Percentiles rank a stretch among this genome's conserved stretches.
phyloP scores from a whole-genome alignment of 2,888 invertebrate species.

The Xestobium rufovillosum region DNA sequence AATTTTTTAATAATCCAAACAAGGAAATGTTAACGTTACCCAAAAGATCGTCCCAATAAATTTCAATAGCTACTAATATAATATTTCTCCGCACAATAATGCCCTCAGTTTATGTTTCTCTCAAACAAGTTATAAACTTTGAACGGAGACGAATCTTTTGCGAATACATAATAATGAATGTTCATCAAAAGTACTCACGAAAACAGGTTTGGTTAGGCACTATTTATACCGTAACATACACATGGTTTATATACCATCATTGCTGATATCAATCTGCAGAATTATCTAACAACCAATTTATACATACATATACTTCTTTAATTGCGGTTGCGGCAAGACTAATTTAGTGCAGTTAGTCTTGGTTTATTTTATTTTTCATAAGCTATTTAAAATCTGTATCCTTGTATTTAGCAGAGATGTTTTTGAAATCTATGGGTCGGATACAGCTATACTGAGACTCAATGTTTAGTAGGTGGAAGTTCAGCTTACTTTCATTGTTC shows the following conservation, averaged over 20 bases:
- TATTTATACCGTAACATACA: conserved; percentile 34
- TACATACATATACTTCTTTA: conserved; percentile 19
- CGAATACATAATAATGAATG: conserved; percentile 10
- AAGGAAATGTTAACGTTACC: conserved; percentile 1
- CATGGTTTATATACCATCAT: conserved; percentile 21
- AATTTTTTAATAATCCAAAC: neutral
- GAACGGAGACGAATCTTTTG: conserved; percentile 22
- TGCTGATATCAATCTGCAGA: conserved; percentile 22
- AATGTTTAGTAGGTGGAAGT: too few relatives aligned
- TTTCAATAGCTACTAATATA: conserved; percentile 17
- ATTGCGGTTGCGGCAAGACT: conserved; percentile 19
- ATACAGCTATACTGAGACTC: too few relatives aligned
- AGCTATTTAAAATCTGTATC: conserved; percentile 10
- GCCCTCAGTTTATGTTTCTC: conserved; percentile 22
- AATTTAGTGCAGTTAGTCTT: conserved; percentile 11
- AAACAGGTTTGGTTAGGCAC: conserved; percentile 35
- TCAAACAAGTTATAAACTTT: conserved; percentile 24
- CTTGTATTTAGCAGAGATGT: conserved; percentile 8
- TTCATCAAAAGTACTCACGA: conserved; percentile 21
- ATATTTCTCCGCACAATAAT: conserved; percentile 24
- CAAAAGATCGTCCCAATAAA: conserved; percentile 22
- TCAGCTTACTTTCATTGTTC: too few relatives aligned
- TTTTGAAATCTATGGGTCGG: conserved; percentile 13
- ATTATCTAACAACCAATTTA: conserved; percentile 26
- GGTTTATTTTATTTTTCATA: conserved; percentile 11